phyloP scores from a whole-genome alignment of 2,888 invertebrate species.

The Caenorhabditis becei region DNA sequence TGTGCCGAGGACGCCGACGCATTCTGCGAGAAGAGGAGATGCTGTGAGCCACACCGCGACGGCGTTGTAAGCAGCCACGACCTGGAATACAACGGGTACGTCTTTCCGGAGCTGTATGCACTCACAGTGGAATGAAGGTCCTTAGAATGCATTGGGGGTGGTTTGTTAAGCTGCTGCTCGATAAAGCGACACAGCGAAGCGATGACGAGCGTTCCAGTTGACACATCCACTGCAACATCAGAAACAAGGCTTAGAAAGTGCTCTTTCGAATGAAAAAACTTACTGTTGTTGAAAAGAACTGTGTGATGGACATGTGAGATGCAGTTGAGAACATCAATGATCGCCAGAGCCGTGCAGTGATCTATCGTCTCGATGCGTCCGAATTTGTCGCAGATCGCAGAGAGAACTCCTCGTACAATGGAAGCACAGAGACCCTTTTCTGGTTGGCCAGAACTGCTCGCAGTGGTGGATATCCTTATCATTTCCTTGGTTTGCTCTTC shows the following conservation, averaged over 20 bases:
- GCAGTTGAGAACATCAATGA: slow-evolving; percentile 79
- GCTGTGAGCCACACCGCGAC: slow-evolving; percentile 90
- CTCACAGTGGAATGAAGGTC: slow-evolving; percentile 91
- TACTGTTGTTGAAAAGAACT: slow-evolving; percentile 77
- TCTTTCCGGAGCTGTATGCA: background rate
- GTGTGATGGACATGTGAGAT: slow-evolving; percentile 74
- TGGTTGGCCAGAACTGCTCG: slow-evolving; percentile 63
- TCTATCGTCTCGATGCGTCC: slow-evolving; percentile 73
- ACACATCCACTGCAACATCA: slow-evolving; percentile 75
- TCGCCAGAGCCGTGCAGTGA: slow-evolving; percentile 73
- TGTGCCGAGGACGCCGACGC: slow-evolving; percentile 93
- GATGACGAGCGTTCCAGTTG: slow-evolving; percentile 84
- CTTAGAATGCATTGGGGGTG: slow-evolving; percentile 93
- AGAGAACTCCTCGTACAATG: slow-evolving; percentile 76
- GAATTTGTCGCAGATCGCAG: slow-evolving; percentile 79
- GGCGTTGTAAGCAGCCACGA: slow-evolving; percentile 86
- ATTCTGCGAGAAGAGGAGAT: slow-evolving; percentile 91
- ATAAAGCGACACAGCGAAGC: slow-evolving; percentile 99
- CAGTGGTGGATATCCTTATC: slow-evolving; percentile 63
- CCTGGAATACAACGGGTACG: slow-evolving; percentile 58
- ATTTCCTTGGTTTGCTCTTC: slow-evolving; percentile 70
- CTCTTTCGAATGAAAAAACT: background rate
- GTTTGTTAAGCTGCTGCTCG: slow-evolving; percentile 93
- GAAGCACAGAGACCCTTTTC: slow-evolving; percentile 75
- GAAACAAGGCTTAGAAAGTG: slow-evolving; percentile 16